A percentile compares a stretch with the other conserved stretches of the same genome.
Evolutionary conservation across 2,113 vertebrate species (phyloP).

Genomic region (Psettodes erumei): DNA sequence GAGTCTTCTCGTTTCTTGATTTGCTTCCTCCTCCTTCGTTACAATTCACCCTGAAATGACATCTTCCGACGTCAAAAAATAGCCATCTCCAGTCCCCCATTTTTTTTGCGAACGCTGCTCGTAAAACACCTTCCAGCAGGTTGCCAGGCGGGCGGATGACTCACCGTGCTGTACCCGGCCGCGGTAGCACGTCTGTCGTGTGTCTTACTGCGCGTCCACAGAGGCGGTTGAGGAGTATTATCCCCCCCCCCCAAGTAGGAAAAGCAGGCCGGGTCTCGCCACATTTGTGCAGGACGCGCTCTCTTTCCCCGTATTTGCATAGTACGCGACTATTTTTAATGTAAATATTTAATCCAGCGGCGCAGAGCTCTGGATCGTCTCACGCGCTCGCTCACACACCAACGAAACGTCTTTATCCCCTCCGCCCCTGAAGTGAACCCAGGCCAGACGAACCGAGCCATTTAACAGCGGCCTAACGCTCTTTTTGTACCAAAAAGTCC

Average conservation of each 20-base stretch:
- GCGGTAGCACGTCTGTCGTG: background rate
- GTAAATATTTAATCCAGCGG: slow-evolving; percentile 59
- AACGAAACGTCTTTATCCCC: slow-evolving; percentile 1
- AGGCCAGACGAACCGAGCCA: too few relatives aligned
- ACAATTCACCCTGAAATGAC: too few relatives aligned
- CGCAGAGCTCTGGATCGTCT: slow-evolving; percentile 40
- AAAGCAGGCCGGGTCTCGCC: background rate
- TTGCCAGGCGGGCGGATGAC: background rate
- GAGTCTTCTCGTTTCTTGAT: too few relatives aligned
- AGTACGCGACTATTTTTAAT: slow-evolving; percentile 24
- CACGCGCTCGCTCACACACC: background rate
- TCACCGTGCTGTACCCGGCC: background rate
- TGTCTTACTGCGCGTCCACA: background rate
- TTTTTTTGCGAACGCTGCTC: too few relatives aligned
- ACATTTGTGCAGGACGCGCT: background rate
- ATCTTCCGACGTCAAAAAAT: too few relatives aligned
- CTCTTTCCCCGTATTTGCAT: slow-evolving; percentile 14
- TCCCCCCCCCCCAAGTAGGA: too few relatives aligned
- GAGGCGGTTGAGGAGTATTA: too few relatives aligned
- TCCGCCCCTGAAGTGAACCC: background rate
- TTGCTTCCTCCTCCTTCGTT: too few relatives aligned
- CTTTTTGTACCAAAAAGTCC: too few relatives aligned
- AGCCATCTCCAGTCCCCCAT: too few relatives aligned
- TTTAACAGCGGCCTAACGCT: too few relatives aligned
- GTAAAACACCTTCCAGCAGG: too few relatives aligned